Base-by-base conservation (phyloP, 2,888 invertebrate species). In the Ophioninae sp. region DNA sequence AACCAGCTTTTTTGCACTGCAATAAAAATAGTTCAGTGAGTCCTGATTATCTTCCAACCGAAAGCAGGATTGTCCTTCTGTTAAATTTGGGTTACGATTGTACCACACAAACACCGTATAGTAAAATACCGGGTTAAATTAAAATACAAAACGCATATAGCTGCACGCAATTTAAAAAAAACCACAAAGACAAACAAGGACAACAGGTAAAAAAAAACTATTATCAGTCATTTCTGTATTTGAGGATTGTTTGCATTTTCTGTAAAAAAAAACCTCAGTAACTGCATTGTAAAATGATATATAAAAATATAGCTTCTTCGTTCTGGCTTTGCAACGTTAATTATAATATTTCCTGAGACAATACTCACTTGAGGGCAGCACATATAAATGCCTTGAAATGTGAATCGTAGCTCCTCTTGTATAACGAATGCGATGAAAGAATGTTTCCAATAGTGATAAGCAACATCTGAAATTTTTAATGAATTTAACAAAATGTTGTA, bases 371-470 rank as follows among this genome's bases (percentile, higher is more conserved):
- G 65, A 99, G 94, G 41, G 97, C 99, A 41, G 98, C 97, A 93
- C 99, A 99, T 73, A 99, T 95, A 91, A 99, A 98, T 0, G 99
- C 99, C 93, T 99, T 99, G 91, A 99, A 99, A 93, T 99, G 99
- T 22, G 99, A 97, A 94, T 99, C 99, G 86, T 96, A 96, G 90
- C 98, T 98, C 89, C 99, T 95, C 92, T 99, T 99, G 89, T 99
- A 97, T 0, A 97, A 97, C 9, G 96, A 95, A 93, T 99, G 99
- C 51, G 97, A 96, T 17, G 97, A 95, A 79, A 98, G 95, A 85
- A 99, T 98, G 91, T 96, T 97, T 64, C 99, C 99, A 85, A 99
- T 97, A 59, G 97, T 96, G 90, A 97, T 97, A 61, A 99, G 94
- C 88, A 99, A 94, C 89, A 97, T 97, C 94, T 97, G 94, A 73